Percentiles rank a stretch among this genome's conserved stretches.
These are phyloP conservation scores for Gracilinanus agilis DNA, from an alignment of 2,113 vertebrate genomes.

Conservation along the genomic window DNA sequence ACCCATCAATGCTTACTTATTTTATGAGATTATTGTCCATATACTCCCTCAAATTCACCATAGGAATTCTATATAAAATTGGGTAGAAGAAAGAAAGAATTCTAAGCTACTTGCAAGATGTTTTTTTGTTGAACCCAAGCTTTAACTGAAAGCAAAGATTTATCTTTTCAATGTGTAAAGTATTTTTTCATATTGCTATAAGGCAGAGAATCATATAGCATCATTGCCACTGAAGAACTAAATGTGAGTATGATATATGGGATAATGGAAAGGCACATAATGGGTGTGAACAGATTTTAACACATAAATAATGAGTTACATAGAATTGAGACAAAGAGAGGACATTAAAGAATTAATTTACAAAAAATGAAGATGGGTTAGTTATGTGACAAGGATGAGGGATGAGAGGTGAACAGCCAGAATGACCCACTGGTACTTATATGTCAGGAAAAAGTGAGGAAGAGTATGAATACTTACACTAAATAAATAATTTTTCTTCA, in stretches of 20 bases:
- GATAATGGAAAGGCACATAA: not conserved
- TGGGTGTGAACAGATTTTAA: not conserved
- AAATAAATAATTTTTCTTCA: not conserved
- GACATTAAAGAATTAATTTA: not conserved
- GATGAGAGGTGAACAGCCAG: not conserved
- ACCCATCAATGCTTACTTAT: not conserved
- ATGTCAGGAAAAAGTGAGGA: not conserved
- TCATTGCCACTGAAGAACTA: not conserved
- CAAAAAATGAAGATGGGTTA: not conserved
- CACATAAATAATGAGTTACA: not conserved
- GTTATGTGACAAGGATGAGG: not conserved
- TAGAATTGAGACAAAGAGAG: not conserved
- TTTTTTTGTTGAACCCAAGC: not conserved
- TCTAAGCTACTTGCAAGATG: not conserved
- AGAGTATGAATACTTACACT: not conserved
- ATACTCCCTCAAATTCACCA: not conserved
- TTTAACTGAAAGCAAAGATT: not conserved
- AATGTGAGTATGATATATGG: not conserved
- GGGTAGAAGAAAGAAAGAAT: not conserved
- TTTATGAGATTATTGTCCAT: not conserved
- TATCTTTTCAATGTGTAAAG: not conserved
- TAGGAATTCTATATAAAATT: not conserved
- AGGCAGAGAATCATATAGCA: not conserved
- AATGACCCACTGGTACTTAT: not conserved
- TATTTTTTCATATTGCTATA: not conserved